Evolutionary conservation across 2,888 invertebrate genomes (phyloP), one percentile per base, ranked within the genome.

Genomic region (Heliothis peltigera): DNA sequence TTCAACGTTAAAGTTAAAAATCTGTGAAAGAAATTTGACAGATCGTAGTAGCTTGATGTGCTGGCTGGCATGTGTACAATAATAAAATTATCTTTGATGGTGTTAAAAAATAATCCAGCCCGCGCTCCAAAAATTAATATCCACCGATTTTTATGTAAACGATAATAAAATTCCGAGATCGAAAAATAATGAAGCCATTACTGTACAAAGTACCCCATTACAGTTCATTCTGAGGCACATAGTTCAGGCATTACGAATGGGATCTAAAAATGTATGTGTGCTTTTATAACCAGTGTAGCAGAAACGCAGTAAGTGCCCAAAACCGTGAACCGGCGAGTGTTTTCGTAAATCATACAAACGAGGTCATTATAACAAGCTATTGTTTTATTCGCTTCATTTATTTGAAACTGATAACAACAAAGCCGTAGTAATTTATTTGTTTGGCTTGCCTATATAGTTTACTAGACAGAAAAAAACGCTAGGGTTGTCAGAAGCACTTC

Each of bases 311-410:
- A 61, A 48, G n/a, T 43, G 15, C 64, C 42, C 39, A 47, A 54
- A 52, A 48, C 4, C 10, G 19, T 17, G 19, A 49, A 65, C 46
- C 35, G 15, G 35, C 35, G 35, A 35, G 35, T 35, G 15, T 48
- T 59, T 43, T 43, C 44, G 21, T 67, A 59, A 53, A 49, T 67
- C 59, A 49, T 19, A 51, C 32, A 46, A 64, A 65, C 19, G 32
- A 35, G 43, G 18, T 35, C 15, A 28, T 53, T 64, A 35, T 18
- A 15, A 32, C 28, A 5, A 62, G 17, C 48, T 47, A 62, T 48
- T 62, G 42, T 48, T 60, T 48, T 60, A 48, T 60, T 18, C 28
- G 10, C 48, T 35, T 7, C n/a, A 35, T 7, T 19, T 32, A 5
- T 46, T 25, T 42, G 17, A 35, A 35, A 35, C 35, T 15, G 35